Percentiles rank a stretch among this genome's conserved stretches.
Conservation (phyloP, 2,113 vertebrate species). For the Philantomba maxwellii region DNA sequence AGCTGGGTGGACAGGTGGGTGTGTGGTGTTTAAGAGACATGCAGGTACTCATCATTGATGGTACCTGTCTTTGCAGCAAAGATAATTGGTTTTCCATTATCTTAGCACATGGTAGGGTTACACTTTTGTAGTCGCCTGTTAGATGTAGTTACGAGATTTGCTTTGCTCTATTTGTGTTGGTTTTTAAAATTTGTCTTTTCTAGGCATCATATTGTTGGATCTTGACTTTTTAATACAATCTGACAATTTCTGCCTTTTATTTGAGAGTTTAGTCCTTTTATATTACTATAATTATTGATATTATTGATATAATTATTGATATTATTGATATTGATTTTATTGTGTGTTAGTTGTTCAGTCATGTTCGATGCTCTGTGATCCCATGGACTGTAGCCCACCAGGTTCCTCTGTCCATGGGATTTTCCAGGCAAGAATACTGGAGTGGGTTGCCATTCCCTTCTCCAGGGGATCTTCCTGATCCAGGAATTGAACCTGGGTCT, state of each 20-base stretch:
- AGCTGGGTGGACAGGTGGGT: not conserved
- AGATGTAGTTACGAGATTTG: not conserved
- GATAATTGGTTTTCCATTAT: not conserved
- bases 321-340: not conserved
- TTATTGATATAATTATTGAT: not conserved
- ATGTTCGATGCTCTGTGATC: rapidly evolving
- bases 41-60: not conserved
- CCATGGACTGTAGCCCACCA: too few species aligned
- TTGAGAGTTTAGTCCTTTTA: not conserved
- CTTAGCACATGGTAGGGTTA: not conserved
- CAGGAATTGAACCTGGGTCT: not conserved
- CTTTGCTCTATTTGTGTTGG: not conserved
- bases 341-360: not conserved
- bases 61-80: not conserved
- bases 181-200: not conserved
- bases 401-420: too few species aligned
- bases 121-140: not conserved
- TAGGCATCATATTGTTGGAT: not conserved
- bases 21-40: not conserved
- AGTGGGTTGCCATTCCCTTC: too few species aligned
- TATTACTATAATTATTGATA: not conserved
- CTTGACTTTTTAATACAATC: not conserved
- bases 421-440: too few species aligned
- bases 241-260: not conserved
- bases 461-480: not conserved